Evolutionary conservation across 2,113 vertebrate genomes (phyloP).

Genomic region (Meriones unguiculatus): DNA sequence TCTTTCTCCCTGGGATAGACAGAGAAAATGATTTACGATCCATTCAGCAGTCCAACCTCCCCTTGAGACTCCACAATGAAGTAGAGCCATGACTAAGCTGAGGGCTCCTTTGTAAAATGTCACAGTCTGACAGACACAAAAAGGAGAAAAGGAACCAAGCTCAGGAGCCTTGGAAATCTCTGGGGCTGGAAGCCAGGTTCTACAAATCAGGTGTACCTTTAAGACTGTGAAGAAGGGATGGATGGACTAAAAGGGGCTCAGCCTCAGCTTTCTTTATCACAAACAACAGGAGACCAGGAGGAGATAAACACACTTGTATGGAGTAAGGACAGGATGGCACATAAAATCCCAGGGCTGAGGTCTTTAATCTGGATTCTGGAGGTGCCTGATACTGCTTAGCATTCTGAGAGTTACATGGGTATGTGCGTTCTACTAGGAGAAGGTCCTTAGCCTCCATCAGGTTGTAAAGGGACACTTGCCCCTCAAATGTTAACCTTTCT

Average conservation of each 20-base stretch:
- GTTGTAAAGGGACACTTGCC: no score
- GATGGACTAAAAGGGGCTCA: neutral
- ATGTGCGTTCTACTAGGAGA: no score
- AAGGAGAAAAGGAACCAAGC: neutral
- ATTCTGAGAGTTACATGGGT: no score
- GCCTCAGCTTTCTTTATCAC: slow-evolving; percentile 64
- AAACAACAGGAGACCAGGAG: neutral
- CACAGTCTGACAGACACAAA: neutral
- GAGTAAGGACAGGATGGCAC: neutral
- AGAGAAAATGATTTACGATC: neutral
- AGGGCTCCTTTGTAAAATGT: neutral
- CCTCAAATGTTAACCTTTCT: no score
- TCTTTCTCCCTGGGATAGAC: neutral
- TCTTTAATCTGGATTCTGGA: no score
- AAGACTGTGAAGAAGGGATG: neutral
- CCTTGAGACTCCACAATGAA: neutral
- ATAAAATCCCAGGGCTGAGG: neutral
- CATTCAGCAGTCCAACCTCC: neutral
- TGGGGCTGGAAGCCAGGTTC: neutral
- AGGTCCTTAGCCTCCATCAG: no score
- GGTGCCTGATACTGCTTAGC: no score
- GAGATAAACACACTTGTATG: neutral
- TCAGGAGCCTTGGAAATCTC: accelerated
- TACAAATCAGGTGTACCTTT: neutral
- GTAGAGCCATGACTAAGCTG: neutral